Evolutionary conservation across 2,888 invertebrate species (phyloP).

Genomic region (Cremastinae sp.): DNA sequence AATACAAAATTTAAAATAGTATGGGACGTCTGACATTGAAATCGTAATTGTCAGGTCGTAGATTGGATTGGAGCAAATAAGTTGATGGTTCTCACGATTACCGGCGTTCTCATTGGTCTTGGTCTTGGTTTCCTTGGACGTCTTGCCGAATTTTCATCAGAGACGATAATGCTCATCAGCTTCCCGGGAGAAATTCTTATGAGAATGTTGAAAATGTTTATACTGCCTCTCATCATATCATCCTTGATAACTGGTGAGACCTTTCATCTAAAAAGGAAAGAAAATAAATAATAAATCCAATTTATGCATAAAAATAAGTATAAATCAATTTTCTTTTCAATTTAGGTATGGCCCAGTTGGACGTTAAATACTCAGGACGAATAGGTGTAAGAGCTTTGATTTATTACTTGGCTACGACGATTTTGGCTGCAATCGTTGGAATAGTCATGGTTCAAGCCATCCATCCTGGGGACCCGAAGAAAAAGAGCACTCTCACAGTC

Average conservation of each 20-base stretch:
- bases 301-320: neutral
- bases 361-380: constrained; percentile 84
- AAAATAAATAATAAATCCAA: neutral
- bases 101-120: constrained; percentile 83
- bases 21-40: neutral
- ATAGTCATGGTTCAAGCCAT: constrained; percentile 84
- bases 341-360: constrained; percentile 84
- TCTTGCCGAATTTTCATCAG: constrained; percentile 78
- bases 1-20: neutral
- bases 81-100: constrained; percentile 83
- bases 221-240: constrained; percentile 85
- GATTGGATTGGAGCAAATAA: constrained; percentile 82
- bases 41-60: constrained; percentile 67
- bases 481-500: constrained; percentile 73
- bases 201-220: constrained; percentile 86
- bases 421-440: constrained; percentile 84
- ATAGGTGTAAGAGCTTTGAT: constrained; percentile 84
- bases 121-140: constrained; percentile 83
- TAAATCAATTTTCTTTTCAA: constrained; percentile 11
- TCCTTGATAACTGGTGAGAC: constrained; percentile 84
- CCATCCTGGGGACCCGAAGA: constrained; percentile 84
- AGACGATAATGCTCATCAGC: constrained; percentile 83
- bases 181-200: constrained; percentile 87
- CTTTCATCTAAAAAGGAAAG: neutral
- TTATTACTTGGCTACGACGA: constrained; percentile 85